Percentiles rank a stretch among this genome's conserved stretches.
phyloP scores from a whole-genome alignment of 1,140 invertebrate species.

The Zelostemma sp. region DNA sequence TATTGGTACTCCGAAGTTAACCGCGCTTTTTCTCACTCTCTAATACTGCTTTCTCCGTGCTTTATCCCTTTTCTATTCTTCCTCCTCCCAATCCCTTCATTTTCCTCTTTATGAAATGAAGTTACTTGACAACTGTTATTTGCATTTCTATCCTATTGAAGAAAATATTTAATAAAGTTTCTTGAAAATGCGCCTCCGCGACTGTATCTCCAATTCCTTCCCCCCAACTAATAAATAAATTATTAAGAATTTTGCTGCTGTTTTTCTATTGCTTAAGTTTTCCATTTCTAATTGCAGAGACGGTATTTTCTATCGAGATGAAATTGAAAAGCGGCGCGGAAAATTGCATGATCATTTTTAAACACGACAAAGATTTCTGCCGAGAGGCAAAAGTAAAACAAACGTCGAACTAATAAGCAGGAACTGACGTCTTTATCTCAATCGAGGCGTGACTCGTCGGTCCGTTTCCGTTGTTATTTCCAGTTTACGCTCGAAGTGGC shows the following conservation, averaged over 20 bases:
- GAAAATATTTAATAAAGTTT: constrained; percentile 64
- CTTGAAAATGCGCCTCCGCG: constrained; percentile 16
- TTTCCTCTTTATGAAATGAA: constrained; percentile 26
- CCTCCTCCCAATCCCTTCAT: constrained; percentile 24
- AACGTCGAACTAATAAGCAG: constrained; percentile 63
- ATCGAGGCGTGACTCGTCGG: constrained; percentile 63
- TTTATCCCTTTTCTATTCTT: constrained; percentile 6
- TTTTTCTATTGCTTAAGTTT: no score
- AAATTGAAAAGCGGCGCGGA: constrained; percentile 25
- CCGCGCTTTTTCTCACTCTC: constrained; percentile 20
- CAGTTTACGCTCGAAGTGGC: constrained; percentile 65
- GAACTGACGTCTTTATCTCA: constrained; percentile 63
- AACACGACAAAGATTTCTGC: constrained; percentile 43
- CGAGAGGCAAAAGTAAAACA: constrained; percentile 57
- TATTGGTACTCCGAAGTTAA: constrained; percentile 55
- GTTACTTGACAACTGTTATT: constrained; percentile 62
- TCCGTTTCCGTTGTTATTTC: constrained; percentile 66
- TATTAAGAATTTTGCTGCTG: no score
- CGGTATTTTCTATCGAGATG: no score
- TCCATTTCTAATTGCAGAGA: no score
- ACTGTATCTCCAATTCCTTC: not conserved
- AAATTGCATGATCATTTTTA: constrained; percentile 25
- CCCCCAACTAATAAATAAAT: no score
- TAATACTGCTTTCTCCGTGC: constrained; percentile 19
- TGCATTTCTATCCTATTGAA: constrained; percentile 63